Percentiles rank a stretch among this genome's conserved stretches.
Conservation (phyloP, 2,888 invertebrate species). For the Liposcelis brunnea region DNA sequence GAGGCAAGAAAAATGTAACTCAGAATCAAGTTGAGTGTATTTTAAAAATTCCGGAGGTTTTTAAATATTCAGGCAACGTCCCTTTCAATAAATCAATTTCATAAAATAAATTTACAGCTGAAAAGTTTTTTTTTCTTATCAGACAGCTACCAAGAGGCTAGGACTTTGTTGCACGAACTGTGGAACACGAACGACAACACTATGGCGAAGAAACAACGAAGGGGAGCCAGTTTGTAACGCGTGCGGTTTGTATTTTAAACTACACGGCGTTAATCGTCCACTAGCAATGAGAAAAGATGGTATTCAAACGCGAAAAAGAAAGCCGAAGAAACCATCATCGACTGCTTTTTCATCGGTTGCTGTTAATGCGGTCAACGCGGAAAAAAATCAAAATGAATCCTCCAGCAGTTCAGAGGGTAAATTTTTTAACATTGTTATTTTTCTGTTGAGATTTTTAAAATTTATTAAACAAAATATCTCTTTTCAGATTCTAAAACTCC, state of each 20-base stretch:
- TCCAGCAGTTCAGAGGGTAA: constrained; percentile 7
- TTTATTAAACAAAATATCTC: background rate
- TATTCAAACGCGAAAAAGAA: constrained; percentile 89
- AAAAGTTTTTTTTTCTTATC: constrained; percentile 22
- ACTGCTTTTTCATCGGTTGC: constrained; percentile 10
- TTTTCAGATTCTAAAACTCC: background rate
- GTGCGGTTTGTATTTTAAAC: constrained; percentile 92
- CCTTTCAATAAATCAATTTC: no score
- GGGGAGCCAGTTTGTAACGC: constrained; percentile 98
- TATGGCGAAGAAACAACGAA: constrained; percentile 95
- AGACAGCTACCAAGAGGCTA: constrained; percentile 72
- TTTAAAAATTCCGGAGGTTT: no score
- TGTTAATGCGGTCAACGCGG: constrained; percentile 3
- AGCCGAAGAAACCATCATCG: constrained; percentile 55
- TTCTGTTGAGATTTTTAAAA: background rate
- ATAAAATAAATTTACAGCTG: no score
- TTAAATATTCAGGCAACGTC: no score
- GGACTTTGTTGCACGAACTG: constrained; percentile 94
- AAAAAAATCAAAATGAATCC: constrained; percentile 5
- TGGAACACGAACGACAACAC: constrained; percentile 89
- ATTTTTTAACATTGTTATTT: background rate
- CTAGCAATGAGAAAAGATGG: constrained; percentile 92
- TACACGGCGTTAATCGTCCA: constrained; percentile 94
- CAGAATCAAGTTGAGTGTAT: no score
- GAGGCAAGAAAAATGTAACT: no score